phyloP scores from a whole-genome alignment of 2,113 vertebrate species.

The Trogon surrucura region DNA sequence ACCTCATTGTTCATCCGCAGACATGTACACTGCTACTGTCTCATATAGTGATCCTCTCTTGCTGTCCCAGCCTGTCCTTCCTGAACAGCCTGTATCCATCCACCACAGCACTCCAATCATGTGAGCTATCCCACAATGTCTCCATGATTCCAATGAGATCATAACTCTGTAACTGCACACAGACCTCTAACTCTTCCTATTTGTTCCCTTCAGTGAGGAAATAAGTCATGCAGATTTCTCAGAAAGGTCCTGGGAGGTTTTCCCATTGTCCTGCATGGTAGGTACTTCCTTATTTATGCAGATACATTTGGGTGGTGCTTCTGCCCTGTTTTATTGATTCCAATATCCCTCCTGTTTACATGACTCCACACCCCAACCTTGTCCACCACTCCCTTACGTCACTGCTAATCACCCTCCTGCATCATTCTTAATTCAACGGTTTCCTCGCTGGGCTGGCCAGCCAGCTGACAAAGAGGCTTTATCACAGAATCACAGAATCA shows the following conservation, averaged over 20 bases:
- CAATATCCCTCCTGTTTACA: neutral
- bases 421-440: neutral
- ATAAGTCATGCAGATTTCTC: neutral
- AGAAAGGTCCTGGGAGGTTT: neutral
- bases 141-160: neutral
- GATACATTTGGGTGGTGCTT: neutral
- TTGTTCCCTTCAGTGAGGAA: neutral
- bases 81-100: neutral
- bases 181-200: neutral
- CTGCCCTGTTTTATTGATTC: neutral
- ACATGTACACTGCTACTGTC: accelerated
- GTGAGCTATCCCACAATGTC: neutral
- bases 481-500: no score
- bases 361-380: neutral
- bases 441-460: neutral
- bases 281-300: neutral
- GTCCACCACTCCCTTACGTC: neutral
- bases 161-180: neutral
- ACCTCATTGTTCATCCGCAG: neutral
- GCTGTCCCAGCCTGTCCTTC: neutral
- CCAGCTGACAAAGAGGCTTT: neutral
- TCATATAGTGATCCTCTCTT: accelerated
- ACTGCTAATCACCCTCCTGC: neutral
- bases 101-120: neutral
- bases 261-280: neutral